Base-by-base conservation (phyloP, 53 echinoderm and acorn worm genomes). In the Actinopyga echinites region DNA sequence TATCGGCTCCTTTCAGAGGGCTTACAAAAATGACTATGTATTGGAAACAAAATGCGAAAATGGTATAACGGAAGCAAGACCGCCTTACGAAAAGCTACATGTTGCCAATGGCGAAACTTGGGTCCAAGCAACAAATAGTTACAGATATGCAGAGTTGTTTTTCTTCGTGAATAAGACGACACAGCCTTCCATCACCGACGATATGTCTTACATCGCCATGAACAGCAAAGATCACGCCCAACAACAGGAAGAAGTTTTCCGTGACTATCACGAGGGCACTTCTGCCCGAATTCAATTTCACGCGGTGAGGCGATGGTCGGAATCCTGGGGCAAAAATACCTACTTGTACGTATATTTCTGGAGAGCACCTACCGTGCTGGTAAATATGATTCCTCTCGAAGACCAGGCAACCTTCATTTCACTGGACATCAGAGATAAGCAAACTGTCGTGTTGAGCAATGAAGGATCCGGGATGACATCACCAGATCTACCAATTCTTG, bases 111-210 rank as follows among this genome's bases (percentile, higher is more conserved):
- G 74, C 12, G 8, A 42, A 28, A 21, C 42, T 6, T n/a, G n/a
- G n/a, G n/a, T n/a, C n/a, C n/a, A n/a, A n/a, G n/a, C n/a, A n/a
- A n/a, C n/a, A n/a, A n/a, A n/a, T n/a, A n/a, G n/a, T n/a, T n/a
- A n/a, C n/a, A n/a, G n/a, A n/a, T 44, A 74, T 28, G 40, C 44
- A 26, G 49, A 45, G 21, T 45, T 74, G 45, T 74, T 19, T 44
- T 74, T 74, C 22, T 43, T 35, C 44, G 40, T 74, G 6, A 74
- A 74, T 13, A 74, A 74, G 49, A 74, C 74, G 17, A 74, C 42
- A 11, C 74, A 74, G 21, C 74, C 74, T 4, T 74, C 74, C 22
- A 26, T n/a, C 40, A 35, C 74, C 44, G 74, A 74, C 21, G 74
- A 74, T 45, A 40, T 19, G 2, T 74, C 74, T 8, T 21, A n/a